Evolutionary conservation across 2,888 invertebrate genomes (phyloP).

Genomic region (Crematogaster levior): DNA sequence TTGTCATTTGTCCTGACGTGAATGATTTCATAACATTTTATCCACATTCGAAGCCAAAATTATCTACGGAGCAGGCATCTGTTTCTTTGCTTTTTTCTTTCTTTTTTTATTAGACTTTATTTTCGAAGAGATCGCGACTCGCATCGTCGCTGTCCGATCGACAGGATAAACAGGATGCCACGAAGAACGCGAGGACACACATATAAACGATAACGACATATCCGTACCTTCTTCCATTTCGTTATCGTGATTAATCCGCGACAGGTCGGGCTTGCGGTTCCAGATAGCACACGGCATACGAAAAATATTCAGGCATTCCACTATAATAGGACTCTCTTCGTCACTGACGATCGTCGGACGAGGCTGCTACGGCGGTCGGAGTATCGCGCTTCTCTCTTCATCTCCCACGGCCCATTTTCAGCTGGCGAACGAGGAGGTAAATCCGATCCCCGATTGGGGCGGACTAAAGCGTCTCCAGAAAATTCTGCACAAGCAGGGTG

Average conservation of each 20-base stretch:
- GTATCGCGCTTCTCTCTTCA: conserved; percentile 9
- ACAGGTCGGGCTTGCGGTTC: conserved; percentile 28
- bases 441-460: conserved; percentile 34
- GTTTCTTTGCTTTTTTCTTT: neutral
- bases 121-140: conserved; percentile 13
- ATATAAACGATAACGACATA: conserved; percentile 36
- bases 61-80: conserved; percentile 16
- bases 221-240: conserved; percentile 35
- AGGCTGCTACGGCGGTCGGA: conserved; percentile 27
- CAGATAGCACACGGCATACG: conserved; percentile 54
- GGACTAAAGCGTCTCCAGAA: conserved; percentile 83
- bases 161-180: conserved; percentile 26
- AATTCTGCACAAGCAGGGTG: conserved; percentile 82
- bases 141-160: conserved; percentile 31
- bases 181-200: conserved; percentile 28
- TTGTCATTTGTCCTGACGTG: conserved; percentile 32
- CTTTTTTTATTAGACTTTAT: neutral
- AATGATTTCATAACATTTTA: conserved; percentile 5
- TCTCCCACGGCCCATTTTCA: conserved; percentile 9
- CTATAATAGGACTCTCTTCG: conserved; percentile 38
- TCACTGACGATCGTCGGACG: conserved; percentile 49
- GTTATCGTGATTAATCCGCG: conserved; percentile 33
- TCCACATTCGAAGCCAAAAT: conserved; percentile 8
- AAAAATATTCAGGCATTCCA: conserved; percentile 67
- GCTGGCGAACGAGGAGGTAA: conserved; percentile 38